These are phyloP conservation scores for Pheosia tremula DNA, from an alignment of 2,888 invertebrate species.

Conservation along the genomic window DNA sequence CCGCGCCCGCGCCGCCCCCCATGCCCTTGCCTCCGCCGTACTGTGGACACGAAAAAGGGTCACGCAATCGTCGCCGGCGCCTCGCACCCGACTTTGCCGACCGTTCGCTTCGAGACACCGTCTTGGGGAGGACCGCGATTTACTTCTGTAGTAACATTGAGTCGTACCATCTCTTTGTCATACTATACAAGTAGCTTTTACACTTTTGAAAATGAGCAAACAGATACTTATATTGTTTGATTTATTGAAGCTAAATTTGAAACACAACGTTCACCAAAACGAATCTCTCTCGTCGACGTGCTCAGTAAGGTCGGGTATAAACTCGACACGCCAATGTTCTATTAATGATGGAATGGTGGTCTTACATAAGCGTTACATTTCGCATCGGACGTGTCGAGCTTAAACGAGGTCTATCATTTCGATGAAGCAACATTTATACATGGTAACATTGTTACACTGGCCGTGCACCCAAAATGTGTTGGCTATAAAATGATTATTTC, in stretches of 20 bases:
- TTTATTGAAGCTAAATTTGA: not conserved
- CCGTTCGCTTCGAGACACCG: not conserved
- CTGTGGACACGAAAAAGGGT: constrained; percentile 43
- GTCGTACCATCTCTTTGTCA: not conserved
- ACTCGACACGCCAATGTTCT: not conserved
- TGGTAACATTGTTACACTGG: constrained; percentile 61
- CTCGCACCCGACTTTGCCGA: not conserved
- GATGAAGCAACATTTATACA: constrained; percentile 48
- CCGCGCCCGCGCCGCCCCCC: constrained; percentile 50
- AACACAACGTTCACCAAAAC: not conserved
- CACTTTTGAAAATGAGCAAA: too few species aligned
- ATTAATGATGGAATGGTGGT: not conserved
- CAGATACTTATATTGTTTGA: too few species aligned
- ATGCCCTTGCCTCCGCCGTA: constrained; percentile 83
- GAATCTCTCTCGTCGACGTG: constrained; percentile 5
- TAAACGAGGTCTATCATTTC: constrained; percentile 23
- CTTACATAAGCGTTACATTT: not conserved
- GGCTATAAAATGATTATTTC: constrained; percentile 48
- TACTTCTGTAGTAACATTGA: not conserved
- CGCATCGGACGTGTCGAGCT: constrained; percentile 14
- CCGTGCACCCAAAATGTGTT: constrained; percentile 69
- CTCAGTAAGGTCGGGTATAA: not conserved
- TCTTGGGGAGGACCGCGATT: constrained; percentile 4
- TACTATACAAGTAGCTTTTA: not conserved
- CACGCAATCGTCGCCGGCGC: constrained; percentile 6